These are phyloP conservation scores for Fragum whitleyi DNA, from an alignment of 2,888 invertebrate species.

Conservation along the genomic window DNA sequence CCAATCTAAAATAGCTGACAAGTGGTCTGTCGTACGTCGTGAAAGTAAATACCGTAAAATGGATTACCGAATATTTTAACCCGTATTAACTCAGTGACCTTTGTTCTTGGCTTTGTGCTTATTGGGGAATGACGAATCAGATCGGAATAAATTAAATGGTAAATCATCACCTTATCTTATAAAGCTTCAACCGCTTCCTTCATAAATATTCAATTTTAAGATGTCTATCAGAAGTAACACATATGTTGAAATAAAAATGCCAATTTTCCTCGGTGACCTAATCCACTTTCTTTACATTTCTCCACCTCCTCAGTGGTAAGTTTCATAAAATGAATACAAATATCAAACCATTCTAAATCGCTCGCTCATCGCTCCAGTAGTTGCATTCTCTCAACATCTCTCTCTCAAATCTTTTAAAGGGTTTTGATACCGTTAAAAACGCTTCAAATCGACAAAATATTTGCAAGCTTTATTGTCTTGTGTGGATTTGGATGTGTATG, in stretches of 20 bases:
- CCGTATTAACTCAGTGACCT: background rate
- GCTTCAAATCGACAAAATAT: no score
- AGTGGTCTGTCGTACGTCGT: background rate
- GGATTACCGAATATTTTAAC: background rate
- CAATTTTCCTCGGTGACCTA: background rate
- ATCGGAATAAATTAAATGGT: conserved; percentile 4
- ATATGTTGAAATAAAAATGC: background rate
- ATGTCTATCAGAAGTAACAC: background rate
- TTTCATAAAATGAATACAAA: no score
- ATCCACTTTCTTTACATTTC: background rate
- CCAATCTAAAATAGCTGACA: background rate
- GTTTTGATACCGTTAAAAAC: no score
- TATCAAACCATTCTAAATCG: no score
- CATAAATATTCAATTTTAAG: conserved; percentile 1
- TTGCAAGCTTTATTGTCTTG: no score
- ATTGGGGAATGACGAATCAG: background rate
- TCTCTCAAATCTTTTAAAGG: no score
- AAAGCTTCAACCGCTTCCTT: background rate
- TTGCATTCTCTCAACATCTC: no score
- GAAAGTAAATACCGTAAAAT: conserved; percentile 1
- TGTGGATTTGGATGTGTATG: background rate
- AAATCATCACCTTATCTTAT: background rate
- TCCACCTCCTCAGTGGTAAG: background rate
- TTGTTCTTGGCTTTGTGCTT: background rate
- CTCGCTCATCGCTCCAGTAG: no score